A percentile compares a stretch with the other conserved stretches of the same genome.
phyloP scores from a whole-genome alignment of 2,888 invertebrate species.

The Allophyes oxyacanthae region DNA sequence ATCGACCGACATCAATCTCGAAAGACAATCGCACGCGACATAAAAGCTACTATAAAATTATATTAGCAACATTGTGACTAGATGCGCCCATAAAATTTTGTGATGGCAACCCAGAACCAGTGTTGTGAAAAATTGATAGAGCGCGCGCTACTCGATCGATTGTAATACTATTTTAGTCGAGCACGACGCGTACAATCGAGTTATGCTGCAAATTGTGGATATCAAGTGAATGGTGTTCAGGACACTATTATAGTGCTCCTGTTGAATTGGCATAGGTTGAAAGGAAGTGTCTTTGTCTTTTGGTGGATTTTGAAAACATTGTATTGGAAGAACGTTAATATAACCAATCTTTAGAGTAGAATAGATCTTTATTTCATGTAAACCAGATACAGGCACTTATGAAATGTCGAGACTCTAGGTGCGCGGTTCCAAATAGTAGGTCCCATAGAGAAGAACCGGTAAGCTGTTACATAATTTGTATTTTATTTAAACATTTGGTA shows the following conservation, averaged over 20 bases:
- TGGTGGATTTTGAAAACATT: background rate
- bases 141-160: constrained; percentile 60
- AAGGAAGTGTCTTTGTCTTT: background rate
- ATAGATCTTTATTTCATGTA: too few relatives aligned
- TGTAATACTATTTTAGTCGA: constrained; percentile 61
- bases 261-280: background rate
- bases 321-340: too few relatives aligned
- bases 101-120: constrained; percentile 63
- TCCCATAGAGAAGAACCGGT: too few relatives aligned
- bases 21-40: constrained; percentile 47
- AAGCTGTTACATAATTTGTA: too few relatives aligned
- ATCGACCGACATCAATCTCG: constrained; percentile 52
- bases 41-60: constrained; percentile 54
- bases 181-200: constrained; percentile 51
- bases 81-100: constrained; percentile 60
- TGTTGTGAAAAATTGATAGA: constrained; percentile 78
- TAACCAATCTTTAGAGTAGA: too few relatives aligned
- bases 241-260: constrained; percentile 12
- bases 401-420: too few relatives aligned
- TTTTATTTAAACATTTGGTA: too few relatives aligned
- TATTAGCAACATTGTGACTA: constrained; percentile 53
- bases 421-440: too few relatives aligned
- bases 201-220: constrained; percentile 50
- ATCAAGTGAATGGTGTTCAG: constrained; percentile 36
- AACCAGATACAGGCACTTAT: too few relatives aligned